Evolutionary conservation across 2,113 vertebrate genomes (phyloP), one percentile per base, ranked within the genome.

Genomic region (Chamaea fasciata): DNA sequence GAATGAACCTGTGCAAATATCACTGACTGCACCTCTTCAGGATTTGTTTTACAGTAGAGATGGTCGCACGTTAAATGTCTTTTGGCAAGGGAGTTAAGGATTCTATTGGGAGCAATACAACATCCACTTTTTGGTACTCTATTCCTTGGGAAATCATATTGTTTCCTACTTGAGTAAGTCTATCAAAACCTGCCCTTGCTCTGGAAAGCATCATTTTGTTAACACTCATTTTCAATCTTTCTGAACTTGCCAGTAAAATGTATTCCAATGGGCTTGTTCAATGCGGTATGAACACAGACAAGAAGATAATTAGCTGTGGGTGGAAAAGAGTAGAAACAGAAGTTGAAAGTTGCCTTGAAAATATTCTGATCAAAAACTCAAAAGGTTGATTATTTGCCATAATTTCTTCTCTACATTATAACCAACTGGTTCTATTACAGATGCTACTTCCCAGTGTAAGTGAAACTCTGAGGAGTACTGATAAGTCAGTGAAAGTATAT

Each of bases 1-100:
- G 85, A 91, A 94, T 80, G 82, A 86, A 94, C 95, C 82, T 94
- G 52, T 88, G 90, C 71, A 97, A 95, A 95, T 92, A 96, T 88
- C 75, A 93, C 75, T 81, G 86, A 87, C 19, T 21, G 83, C 52
- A 90, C 56, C 71, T 90, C 70, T 93, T 93, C 75, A 81, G 82
- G 76, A 85, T 96, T 90, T 83, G 67, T 92, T 97, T 93, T 95
- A 96, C 60, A 89, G 68, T 83, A 90, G 95, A 92, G 17, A 79
- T 67, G 60, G 82, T 80, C 86, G 47, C 63, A 77, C 52, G 33
- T 90, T 88, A 88, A 92, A 93, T 64, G 37, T 67, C 63, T 92
- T 93, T 90, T 95, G 86, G 82, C 90, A 88, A 93, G 88, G 47
- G 82, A 95, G 44, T 80, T 80, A 79, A 93, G 50, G 47, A 91